These are phyloP conservation scores for Antheraea mylitta DNA, from an alignment of 1,140 invertebrate species.

Conservation along the genomic window DNA sequence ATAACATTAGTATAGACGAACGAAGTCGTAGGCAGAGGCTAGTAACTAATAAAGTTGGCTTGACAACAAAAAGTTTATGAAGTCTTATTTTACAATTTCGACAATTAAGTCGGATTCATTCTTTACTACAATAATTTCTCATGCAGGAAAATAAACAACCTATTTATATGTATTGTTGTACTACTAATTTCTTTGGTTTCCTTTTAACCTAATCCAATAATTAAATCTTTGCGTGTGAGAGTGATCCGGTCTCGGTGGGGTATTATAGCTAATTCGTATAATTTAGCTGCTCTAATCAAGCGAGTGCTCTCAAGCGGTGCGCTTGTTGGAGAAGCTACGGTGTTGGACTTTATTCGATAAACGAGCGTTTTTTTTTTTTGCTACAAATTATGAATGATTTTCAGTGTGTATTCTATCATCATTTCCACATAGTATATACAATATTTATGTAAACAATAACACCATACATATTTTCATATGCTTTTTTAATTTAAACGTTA, in stretches of 20 bases:
- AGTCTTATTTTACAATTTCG: too few relatives aligned
- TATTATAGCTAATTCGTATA: conserved; percentile 42
- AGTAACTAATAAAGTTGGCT: too few relatives aligned
- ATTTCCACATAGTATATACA: too few relatives aligned
- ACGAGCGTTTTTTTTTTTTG: conserved; percentile 7
- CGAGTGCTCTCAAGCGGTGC: conserved; percentile 27
- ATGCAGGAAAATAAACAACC: background rate
- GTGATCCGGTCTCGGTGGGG: conserved; percentile 18
- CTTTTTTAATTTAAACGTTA: too few relatives aligned
- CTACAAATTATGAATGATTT: background rate
- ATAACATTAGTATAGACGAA: too few relatives aligned
- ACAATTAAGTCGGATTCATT: too few relatives aligned
- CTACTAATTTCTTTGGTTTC: background rate
- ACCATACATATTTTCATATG: too few relatives aligned
- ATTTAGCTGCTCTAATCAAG: conserved; percentile 37
- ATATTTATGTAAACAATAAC: too few relatives aligned
- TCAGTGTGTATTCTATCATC: too few relatives aligned
- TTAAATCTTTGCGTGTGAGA: conserved; percentile 31
- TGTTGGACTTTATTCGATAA: background rate
- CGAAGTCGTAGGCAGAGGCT: too few relatives aligned
- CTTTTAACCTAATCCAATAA: conserved; percentile 25
- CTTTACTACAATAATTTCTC: too few relatives aligned
- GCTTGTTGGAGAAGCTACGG: conserved; percentile 19
- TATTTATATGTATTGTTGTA: background rate
- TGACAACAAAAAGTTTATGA: too few relatives aligned